Base-by-base conservation (phyloP, 1,140 invertebrate genomes). In the Homarus americanus region DNA sequence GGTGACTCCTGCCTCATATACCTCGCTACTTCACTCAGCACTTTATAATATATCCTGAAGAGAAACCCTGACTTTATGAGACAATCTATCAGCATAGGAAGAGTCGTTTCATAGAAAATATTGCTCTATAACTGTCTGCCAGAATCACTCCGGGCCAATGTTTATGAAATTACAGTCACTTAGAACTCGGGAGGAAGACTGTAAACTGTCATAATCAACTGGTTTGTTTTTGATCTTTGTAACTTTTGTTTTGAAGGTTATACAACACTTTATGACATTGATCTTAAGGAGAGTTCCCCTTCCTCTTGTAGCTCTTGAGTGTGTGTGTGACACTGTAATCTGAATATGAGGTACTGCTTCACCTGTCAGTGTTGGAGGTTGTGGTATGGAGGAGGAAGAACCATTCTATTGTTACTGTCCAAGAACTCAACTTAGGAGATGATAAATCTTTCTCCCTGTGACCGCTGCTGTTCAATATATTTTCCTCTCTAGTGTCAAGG, bases 141-240 rank as follows among this genome's bases (percentile, higher is more conserved):
- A 9, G 63, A 69, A 69, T 69, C 9, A 32, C 63, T 32, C 5
- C 32, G 63, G 63, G n/a, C n/a, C 63, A 32, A 69, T 28, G 32
- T 69, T 69, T 69, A 69, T 69, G 63, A 9, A 69, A 69, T 10
- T 69, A 32, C 2, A 32, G 3, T 28, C n/a, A 28, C 63, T 69
- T 69, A 69, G 63, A 69, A 28, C n/a, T 28, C n/a, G 5, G n/a
- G 17, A 24, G 32, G 32, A 28, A 32, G 63, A 69, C 63, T 69
- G 63, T 69, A 69, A 69, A 69, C 63, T 34, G 63, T 32, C 63
- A 69, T 32, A 28, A 69, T 69, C 63, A 32, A 69, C 28, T 69
- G 63, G 9, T 69, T 69, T 69, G 63, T 69, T 69, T 69, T 24
- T 69, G 63, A 69, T 69, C 63, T 69, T 69, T 32, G 17, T 9